phyloP scores from a whole-genome alignment of 2,113 vertebrate species.

The Psilopsiagon aymara region DNA sequence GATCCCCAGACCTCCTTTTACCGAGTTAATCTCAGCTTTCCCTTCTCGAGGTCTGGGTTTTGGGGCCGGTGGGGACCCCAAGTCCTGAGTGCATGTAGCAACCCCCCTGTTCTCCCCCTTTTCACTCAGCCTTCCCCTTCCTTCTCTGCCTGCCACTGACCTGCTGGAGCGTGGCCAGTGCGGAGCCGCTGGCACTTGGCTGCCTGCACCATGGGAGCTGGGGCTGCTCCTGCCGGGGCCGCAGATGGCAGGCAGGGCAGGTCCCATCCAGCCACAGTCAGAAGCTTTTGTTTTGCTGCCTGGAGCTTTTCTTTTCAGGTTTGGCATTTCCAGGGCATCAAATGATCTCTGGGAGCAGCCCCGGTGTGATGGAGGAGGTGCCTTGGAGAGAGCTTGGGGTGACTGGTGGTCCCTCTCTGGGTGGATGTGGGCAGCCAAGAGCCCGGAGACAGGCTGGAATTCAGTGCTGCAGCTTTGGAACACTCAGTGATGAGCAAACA shows the following conservation, averaged over 20 bases:
- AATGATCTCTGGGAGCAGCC: background rate
- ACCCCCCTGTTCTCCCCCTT: accelerated
- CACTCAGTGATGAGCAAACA: background rate
- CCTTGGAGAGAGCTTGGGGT: background rate
- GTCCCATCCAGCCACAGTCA: accelerated
- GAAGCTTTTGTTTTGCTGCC: slow-evolving; percentile 32
- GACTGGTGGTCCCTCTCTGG: background rate
- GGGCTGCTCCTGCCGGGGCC: background rate
- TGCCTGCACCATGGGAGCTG: background rate
- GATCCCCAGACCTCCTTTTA: background rate
- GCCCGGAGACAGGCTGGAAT: background rate
- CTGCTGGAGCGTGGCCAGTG: background rate
- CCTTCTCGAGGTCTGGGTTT: background rate
- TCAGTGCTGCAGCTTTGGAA: background rate
- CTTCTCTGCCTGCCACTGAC: background rate
- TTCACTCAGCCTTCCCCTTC: background rate
- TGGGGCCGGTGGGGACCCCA: no score
- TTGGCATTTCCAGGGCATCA: background rate
- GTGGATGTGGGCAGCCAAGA: accelerated
- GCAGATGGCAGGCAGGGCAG: slow-evolving; percentile 66
- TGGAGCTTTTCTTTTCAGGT: slow-evolving; percentile 13
- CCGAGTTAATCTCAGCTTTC: accelerated
- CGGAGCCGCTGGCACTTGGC: background rate
- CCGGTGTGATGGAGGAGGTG: background rate
- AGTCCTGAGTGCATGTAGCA: accelerated